Base-by-base conservation (phyloP, 2,113 vertebrate genomes). In the Amazona guildingii region DNA sequence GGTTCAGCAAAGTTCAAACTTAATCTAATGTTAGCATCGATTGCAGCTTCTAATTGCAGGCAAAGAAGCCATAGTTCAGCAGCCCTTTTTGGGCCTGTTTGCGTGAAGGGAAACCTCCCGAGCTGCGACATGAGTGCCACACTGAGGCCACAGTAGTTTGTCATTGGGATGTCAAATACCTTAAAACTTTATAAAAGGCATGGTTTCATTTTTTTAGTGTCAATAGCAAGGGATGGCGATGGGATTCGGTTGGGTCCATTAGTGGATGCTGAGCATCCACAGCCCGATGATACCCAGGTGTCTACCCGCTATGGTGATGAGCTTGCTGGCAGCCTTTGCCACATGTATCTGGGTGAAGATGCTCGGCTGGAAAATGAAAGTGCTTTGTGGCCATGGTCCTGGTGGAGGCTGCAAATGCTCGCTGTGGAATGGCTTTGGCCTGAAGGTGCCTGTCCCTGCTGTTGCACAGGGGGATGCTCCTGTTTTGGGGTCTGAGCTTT, bases 21-120 rank as follows among this genome's bases (percentile, higher is more conserved):
- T 94, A 95, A 97, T 97, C 92, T 96, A 76, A 97, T 91, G 90
- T 94, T 90, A 69, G 88, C 81, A 87, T 97, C 43, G 95, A 96
- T 96, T 35, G 17, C 54, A 3, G 8, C 74, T 80, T 96, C 94
- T 95, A 92, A 96, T 95, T 96, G 95, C 79, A 37, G 92, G 12
- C 43, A 51, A 61, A 69, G 90, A 85, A 86, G 55, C 84, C 55
- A 10, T 21, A 77, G 83, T 91, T 96, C 74, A 75, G 77, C 20
- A 14, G 63, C 70, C 79, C 55, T 64, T 92, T 95, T 91, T 49
- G 68, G 77, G 77, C 11, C 28, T 39, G 64, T 80, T 83, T 75
- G 63, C 51, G 23, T 19, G 72, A 74, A 75, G 52, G 18, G 83
- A 94, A 91, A 49, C 49, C 79, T 90, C 87, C 37, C 5, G 29